Conservation (phyloP, 2,888 invertebrate genomes). For the Pecten maximus region DNA sequence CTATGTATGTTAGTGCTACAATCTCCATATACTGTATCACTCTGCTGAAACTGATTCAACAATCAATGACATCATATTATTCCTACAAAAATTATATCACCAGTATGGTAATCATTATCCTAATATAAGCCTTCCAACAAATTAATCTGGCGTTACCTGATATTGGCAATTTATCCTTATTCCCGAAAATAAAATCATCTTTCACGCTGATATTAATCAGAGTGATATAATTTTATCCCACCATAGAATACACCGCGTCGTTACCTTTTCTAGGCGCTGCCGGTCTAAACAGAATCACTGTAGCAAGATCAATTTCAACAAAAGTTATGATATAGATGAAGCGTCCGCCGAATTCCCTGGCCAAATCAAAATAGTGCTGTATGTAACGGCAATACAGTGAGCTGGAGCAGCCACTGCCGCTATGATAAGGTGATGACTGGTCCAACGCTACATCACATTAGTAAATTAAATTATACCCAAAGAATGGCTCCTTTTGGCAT, state of each 20-base stretch:
- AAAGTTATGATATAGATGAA: not conserved
- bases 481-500: not conserved
- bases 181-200: not conserved
- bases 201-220: too few species aligned
- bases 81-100: too few species aligned
- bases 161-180: not conserved
- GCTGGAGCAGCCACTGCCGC: not conserved
- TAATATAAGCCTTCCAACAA: too few species aligned
- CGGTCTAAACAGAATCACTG: not conserved
- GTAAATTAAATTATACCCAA: not conserved
- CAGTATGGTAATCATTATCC: too few species aligned
- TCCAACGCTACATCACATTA: not conserved
- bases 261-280: not conserved
- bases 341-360: not conserved
- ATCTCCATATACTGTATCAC: too few species aligned
- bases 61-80: too few species aligned
- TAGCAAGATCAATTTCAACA: not conserved
- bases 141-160: too few species aligned
- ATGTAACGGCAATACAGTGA: not conserved
- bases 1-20: too few species aligned
- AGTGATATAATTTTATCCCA: not conserved
- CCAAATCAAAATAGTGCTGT: not conserved
- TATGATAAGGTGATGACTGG: constrained; percentile 11
- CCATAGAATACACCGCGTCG: not conserved
- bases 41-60: too few species aligned